Base-by-base conservation (phyloP, 2,888 invertebrate genomes). In the Pheosia gnoma region DNA sequence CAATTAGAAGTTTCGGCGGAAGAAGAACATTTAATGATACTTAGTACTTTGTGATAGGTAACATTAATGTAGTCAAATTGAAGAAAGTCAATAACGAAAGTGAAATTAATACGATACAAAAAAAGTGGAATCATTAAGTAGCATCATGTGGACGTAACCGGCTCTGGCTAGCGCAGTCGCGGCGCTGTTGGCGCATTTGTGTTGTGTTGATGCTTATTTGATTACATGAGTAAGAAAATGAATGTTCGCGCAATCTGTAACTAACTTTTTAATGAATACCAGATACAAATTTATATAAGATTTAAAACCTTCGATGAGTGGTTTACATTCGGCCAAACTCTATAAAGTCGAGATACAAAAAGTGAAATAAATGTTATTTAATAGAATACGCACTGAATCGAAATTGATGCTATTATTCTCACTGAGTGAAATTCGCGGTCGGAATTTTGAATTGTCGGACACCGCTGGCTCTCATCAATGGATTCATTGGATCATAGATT, bases 391-490 rank as follows among this genome's bases (percentile, higher is more conserved):
- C 25, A 69, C 61, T 60, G 70, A 71, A 75, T 78, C 71, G 75
- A 79, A 80, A 82, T 80, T 75, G 76, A 72, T 68, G 72, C 75
- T 77, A 82, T 85, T 83, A 82, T 85, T 79, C 71, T 74, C 70
- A 80, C 71, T 82, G 83, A 84, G 84, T 81, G 85, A 87, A 86
- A 82, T 81, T 74, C 66, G 67, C 70, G 68, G 62, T 74, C 62
- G 65, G 70, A 68, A 71, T 65, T 74, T 74, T 70, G 72, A 75
- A 83, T 83, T 79, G 78, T 1, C 25, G 25, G 70, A 75, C 72
- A 53, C 53, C 11, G 67, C 65, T 54, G 66, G 62, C 58, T 75
- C 59, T 74, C 25, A 25, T 25, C 2, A 25, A 25, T 25, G 25
- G 25, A 75, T 80, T 78, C 80, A 72, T 25, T 25, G 74, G 74